These are phyloP conservation scores for Emydura subglobosa DNA, from an alignment of 2,113 vertebrate genomes.

Conservation along the genomic window DNA sequence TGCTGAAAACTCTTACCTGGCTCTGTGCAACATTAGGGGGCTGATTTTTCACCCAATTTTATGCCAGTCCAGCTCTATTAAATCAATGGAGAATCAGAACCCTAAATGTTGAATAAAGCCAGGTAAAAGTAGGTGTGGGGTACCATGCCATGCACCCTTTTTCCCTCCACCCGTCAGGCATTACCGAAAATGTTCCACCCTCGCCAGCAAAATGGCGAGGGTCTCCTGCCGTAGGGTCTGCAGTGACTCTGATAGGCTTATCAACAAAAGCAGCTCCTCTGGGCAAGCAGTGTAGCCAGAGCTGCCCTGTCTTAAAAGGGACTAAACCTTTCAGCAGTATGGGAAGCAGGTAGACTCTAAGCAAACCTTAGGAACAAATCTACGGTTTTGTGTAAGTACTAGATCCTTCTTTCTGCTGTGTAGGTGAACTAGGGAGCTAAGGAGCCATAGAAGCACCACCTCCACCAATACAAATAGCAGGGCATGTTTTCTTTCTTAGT, in stretches of 20 bases:
- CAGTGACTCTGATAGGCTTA: neutral
- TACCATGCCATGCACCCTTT: too few relatives aligned
- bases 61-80: too few relatives aligned
- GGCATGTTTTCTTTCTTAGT: neutral
- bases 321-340: neutral
- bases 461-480: neutral
- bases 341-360: neutral
- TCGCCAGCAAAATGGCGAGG: neutral
- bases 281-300: neutral
- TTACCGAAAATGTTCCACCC: neutral
- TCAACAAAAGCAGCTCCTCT: neutral
- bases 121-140: too few relatives aligned
- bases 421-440: too few relatives aligned
- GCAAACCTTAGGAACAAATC: neutral
- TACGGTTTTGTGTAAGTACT: neutral
- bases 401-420: neutral
- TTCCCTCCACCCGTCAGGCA: too few relatives aligned
- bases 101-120: too few relatives aligned
- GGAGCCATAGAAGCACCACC: too few relatives aligned
- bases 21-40: too few relatives aligned
- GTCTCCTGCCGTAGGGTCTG: neutral
- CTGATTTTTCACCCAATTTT: too few relatives aligned
- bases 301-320: neutral
- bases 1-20: too few relatives aligned
- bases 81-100: too few relatives aligned